Conservation (phyloP, 2,888 invertebrate genomes). For the Chaitophorus viminalis region DNA sequence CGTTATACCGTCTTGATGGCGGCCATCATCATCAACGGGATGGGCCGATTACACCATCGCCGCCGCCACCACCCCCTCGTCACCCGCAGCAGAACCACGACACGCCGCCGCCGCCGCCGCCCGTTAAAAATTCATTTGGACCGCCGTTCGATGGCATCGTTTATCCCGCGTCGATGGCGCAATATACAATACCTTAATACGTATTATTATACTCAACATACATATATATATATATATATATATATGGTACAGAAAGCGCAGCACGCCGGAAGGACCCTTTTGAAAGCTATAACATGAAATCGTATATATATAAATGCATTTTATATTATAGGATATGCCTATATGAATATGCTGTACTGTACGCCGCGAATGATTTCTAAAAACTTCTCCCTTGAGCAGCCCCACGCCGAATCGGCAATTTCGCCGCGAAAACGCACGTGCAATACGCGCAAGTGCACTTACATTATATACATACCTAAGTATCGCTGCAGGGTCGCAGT, state of each 20-base stretch:
- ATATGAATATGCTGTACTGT: no score
- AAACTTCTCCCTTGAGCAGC: slow-evolving; percentile 27
- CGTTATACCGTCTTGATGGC: slow-evolving; percentile 15
- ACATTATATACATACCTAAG: neutral
- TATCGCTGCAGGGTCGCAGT: neutral
- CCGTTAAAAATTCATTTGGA: slow-evolving; percentile 60
- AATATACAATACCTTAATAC: slow-evolving; percentile 37
- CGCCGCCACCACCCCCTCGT: neutral
- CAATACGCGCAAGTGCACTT: neutral
- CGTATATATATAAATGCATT: no score
- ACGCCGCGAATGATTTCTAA: slow-evolving; percentile 38
- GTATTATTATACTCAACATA: no score
- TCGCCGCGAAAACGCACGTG: neutral
- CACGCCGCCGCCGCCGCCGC: no score
- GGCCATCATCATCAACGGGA: slow-evolving; percentile 52
- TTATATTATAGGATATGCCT: no score
- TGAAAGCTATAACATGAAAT: slow-evolving; percentile 42
- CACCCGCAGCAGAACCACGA: neutral
- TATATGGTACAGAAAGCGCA: slow-evolving; percentile 50
- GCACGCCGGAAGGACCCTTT: slow-evolving; percentile 47
- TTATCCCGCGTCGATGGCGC: slow-evolving; percentile 11
- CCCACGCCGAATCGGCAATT: slow-evolving; percentile 27
- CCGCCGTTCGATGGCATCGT: slow-evolving; percentile 53
- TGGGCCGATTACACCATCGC: slow-evolving; percentile 29
- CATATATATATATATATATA: no score